Evolutionary conservation across 2,888 invertebrate species (phyloP).

Genomic region (Dyspetes luteomarginatus): DNA sequence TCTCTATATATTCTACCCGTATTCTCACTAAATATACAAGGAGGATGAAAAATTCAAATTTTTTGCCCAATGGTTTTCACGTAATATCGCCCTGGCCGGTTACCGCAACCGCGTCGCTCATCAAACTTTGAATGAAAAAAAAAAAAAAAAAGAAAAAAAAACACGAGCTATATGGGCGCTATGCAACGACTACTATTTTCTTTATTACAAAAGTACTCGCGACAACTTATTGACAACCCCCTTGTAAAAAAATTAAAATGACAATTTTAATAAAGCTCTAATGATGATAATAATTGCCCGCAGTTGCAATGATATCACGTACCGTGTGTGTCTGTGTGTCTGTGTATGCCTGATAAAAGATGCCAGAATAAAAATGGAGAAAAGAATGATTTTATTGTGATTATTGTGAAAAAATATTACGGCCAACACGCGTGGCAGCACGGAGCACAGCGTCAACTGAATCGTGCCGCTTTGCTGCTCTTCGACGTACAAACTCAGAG

Average conservation of each 20-base stretch:
- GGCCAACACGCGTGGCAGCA: constrained; percentile 73
- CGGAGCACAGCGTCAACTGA: constrained; percentile 74
- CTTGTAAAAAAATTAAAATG: too few relatives aligned
- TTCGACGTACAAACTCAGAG: constrained; percentile 61
- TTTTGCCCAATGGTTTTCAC: not conserved
- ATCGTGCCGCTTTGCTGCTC: constrained; percentile 52
- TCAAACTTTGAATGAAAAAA: not conserved
- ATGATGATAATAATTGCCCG: not conserved
- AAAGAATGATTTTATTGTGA: too few relatives aligned
- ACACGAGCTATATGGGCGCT: too few relatives aligned
- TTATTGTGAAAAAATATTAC: not conserved
- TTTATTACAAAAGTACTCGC: too few relatives aligned
- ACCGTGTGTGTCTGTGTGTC: too few relatives aligned
- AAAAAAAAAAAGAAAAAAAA: not conserved
- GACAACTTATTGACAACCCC: too few relatives aligned
- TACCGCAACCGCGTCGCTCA: constrained; percentile 40
- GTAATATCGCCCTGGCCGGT: constrained; percentile 3
- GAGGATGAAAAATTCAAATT: not conserved
- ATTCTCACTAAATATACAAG: not conserved
- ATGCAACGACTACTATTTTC: too few relatives aligned
- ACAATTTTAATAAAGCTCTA: not conserved
- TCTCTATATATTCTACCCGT: not conserved
- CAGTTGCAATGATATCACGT: too few relatives aligned
- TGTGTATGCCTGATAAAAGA: too few relatives aligned
- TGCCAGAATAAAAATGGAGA: too few relatives aligned